Percentiles rank a stretch among this genome's conserved stretches.
phyloP scores from a whole-genome alignment of 2,888 invertebrate genomes.

The Rambutsinella grinnellia region DNA sequence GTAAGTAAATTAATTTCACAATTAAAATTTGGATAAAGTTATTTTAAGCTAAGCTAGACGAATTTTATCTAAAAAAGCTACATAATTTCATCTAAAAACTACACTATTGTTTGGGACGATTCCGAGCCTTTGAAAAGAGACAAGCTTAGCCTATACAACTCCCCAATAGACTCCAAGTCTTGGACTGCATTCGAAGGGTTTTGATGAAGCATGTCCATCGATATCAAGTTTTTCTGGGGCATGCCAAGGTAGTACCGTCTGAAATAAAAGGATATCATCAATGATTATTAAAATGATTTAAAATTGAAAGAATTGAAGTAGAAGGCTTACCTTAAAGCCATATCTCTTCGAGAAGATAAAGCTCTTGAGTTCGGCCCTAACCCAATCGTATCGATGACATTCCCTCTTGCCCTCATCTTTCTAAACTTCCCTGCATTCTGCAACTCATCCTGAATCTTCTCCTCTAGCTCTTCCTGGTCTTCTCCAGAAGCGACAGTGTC shows the following conservation, averaged over 20 bases:
- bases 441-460: constrained; percentile 61
- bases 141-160: constrained; percentile 59
- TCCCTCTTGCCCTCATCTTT: constrained; percentile 45
- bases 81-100: too few relatives aligned
- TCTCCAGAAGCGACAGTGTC: constrained; percentile 6
- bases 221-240: constrained; percentile 59
- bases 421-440: constrained; percentile 45
- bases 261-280: too few relatives aligned
- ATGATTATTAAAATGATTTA: too few relatives aligned
- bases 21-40: too few relatives aligned
- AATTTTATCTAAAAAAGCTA: too few relatives aligned
- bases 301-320: too few relatives aligned
- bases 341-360: constrained; percentile 83
- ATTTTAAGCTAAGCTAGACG: too few relatives aligned
- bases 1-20: too few relatives aligned
- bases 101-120: constrained; percentile 2
- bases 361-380: constrained; percentile 83
- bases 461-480: constrained; percentile 42
- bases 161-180: constrained; percentile 57
- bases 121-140: constrained; percentile 52
- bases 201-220: constrained; percentile 60
- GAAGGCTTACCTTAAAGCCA: constrained; percentile 76
- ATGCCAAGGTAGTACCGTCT: constrained; percentile 63
- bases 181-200: constrained; percentile 46
- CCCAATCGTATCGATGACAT: constrained; percentile 62